Conservation (phyloP, 2,888 invertebrate species). For the Epinotia brunnichana region DNA sequence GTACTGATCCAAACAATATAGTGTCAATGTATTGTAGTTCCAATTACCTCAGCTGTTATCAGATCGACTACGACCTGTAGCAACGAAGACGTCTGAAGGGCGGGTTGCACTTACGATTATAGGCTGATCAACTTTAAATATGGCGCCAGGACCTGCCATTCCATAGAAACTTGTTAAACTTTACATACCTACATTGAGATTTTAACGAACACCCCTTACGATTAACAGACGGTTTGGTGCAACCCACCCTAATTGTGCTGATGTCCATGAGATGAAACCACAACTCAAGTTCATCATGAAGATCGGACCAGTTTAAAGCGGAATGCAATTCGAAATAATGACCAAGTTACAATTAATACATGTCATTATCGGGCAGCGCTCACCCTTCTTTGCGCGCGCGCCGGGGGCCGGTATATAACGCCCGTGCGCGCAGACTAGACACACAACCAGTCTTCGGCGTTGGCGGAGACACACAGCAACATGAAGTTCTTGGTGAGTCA, state of each 20-base stretch:
- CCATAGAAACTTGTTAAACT: no score
- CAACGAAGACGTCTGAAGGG: no score
- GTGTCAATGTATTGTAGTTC: background rate
- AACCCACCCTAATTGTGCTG: no score
- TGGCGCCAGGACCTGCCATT: no score
- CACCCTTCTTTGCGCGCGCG: conserved; percentile 64
- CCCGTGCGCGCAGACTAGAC: conserved; percentile 58
- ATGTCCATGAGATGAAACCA: background rate
- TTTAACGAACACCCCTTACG: no score
- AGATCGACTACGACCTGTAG: background rate
- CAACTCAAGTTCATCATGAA: conserved; percentile 27
- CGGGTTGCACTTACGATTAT: no score
- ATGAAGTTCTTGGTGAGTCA: conserved; percentile 82
- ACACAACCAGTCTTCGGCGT: conserved; percentile 82
- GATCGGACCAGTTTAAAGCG: conserved; percentile 45
- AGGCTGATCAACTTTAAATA: no score
- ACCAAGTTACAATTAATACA: conserved; percentile 69
- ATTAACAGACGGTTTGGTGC: no score
- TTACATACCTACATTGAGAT: no score
- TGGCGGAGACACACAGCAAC: conserved; percentile 77
- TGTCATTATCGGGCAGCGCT: conserved; percentile 67
- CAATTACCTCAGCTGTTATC: background rate
- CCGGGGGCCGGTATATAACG: conserved; percentile 79
- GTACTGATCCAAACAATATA: background rate
- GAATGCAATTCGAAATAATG: conserved; percentile 53